A percentile compares a stretch with the other conserved stretches of the same genome.
Evolutionary conservation across 2,888 invertebrate species (phyloP).

Genomic region (Lasioglossum leucozonium): DNA sequence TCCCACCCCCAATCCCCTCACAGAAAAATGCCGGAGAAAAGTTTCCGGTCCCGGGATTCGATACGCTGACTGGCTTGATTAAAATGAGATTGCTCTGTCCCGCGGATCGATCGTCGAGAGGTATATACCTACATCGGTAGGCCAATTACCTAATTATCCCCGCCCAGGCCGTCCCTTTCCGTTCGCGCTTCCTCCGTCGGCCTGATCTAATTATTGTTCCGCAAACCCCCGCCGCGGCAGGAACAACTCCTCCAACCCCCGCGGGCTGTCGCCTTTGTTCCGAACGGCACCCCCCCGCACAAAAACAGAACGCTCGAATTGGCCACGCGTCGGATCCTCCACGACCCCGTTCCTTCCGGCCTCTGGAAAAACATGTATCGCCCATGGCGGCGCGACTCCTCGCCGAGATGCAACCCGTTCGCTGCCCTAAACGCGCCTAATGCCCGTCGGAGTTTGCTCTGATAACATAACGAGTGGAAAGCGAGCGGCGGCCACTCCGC

Average conservation of each 20-base stretch:
- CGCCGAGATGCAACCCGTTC: neutral
- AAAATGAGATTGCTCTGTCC: constrained; percentile 77
- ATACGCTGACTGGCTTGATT: constrained; percentile 62
- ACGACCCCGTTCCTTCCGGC: constrained; percentile 11
- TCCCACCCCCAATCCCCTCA: neutral
- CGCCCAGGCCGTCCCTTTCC: constrained; percentile 54
- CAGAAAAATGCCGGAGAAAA: constrained; percentile 24
- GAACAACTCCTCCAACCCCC: constrained; percentile 56
- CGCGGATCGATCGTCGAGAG: constrained; percentile 62
- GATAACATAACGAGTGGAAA: constrained; percentile 7
- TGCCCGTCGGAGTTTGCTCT: neutral
- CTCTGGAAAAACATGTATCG: constrained; percentile 5
- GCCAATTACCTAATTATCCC: constrained; percentile 77
- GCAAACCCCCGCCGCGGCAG: constrained; percentile 61
- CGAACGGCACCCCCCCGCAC: constrained; percentile 37
- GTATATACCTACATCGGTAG: constrained; percentile 61
- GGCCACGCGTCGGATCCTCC: neutral
- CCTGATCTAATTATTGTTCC: constrained; percentile 79
- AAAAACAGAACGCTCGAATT: constrained; percentile 41
- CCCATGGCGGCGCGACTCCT: neutral
- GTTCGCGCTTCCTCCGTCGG: constrained; percentile 64
- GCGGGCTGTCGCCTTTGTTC: constrained; percentile 63
- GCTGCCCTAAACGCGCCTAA: neutral
- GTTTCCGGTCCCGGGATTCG: constrained; percentile 2
- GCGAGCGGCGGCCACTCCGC: neutral